A percentile compares a stretch with the other conserved stretches of the same genome.
phyloP scores from a whole-genome alignment of 2,888 invertebrate genomes.

The Eupithecia abbreviata region DNA sequence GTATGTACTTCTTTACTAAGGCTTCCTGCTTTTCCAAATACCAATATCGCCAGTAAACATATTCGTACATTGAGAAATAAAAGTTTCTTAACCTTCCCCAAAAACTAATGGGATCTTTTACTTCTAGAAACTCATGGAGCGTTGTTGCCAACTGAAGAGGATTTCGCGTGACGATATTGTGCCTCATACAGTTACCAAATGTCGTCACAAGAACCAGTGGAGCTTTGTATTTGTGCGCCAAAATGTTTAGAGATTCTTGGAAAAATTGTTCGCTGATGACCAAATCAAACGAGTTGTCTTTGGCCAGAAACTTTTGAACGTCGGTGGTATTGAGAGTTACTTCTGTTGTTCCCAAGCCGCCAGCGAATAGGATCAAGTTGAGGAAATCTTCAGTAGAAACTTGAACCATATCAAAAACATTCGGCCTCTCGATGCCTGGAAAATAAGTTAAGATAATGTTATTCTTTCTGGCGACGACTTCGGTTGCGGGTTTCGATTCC shows the following conservation, averaged over 20 bases:
- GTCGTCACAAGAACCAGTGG: conserved; percentile 72
- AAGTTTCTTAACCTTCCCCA: conserved; percentile 78
- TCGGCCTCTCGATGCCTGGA: conserved; percentile 68
- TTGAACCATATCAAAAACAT: conserved; percentile 70
- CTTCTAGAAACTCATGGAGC: conserved; percentile 65
- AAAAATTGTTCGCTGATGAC: conserved; percentile 79
- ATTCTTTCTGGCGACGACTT: too few relatives aligned
- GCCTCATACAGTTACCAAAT: conserved; percentile 74
- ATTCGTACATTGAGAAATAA: conserved; percentile 71
- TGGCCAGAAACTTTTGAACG: conserved; percentile 60
- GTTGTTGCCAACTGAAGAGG: conserved; percentile 72
- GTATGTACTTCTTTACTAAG: conserved; percentile 67
- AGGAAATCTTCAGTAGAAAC: conserved; percentile 69
- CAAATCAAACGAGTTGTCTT: conserved; percentile 72
- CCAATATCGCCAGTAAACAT: conserved; percentile 70
- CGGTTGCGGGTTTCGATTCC: too few relatives aligned
- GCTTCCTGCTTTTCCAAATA: conserved; percentile 68
- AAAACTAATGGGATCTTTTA: conserved; percentile 80
- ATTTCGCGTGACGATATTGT: conserved; percentile 68
- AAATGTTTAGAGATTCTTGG: conserved; percentile 71
- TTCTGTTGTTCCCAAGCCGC: conserved; percentile 68
- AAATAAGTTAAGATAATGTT: conserved; percentile 25
- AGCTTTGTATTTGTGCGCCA: conserved; percentile 76
- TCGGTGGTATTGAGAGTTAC: conserved; percentile 63
- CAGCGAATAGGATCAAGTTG: conserved; percentile 66